Base-by-base conservation (phyloP, 2,113 vertebrate genomes). In the Asarcornis scutulata region DNA sequence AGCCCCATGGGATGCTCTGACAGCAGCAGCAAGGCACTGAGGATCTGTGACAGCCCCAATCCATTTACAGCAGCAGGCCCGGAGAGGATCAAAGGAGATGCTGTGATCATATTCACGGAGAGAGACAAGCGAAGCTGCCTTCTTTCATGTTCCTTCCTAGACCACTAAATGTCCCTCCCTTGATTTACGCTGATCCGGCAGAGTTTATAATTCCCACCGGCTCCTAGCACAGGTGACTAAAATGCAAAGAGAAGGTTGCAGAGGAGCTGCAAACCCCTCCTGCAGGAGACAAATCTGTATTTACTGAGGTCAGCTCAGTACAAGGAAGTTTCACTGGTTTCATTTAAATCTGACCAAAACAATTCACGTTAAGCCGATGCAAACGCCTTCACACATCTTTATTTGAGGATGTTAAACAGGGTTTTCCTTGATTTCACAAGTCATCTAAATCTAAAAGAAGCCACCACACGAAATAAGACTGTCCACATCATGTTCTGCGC, bases 361-460 rank as follows among this genome's bases (percentile, higher is more conserved):
- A 86, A 93, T 94, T 93, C 73, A 88, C 91, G 76, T 64, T 96
- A 91, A 94, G 94, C 73, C 75, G 85, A 95, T 40, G 69, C 1
- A 27, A 95, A 95, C 81, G 72, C 60, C 76, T 93, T 88, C 80
- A 88, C 69, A 83, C 85, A 82, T 91, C 90, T 91, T 95, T 93
- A 94, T 88, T 83, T 91, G 88, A 95, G 91, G 83, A 92, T 78
- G 90, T 91, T 95, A 96, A 96, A 93, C 75, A 63, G 36, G 38
- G 52, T 62, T 58, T 96, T 90, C 88, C 83, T 93, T 73, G 66
- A 84, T 90, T 93, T 96, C 91, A 94, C 66, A 92, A 66, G 83
- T 79, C 93, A 94, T 95, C 62, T 69, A 94, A 86, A 82, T 21
- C 83, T 83, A 86, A 95, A 93, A 92, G 92, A 82, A 78, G 81